Percentiles rank a stretch among this genome's conserved stretches.
phyloP scores from a whole-genome alignment of 2,888 invertebrate species.

The Leptopilina myrica region DNA sequence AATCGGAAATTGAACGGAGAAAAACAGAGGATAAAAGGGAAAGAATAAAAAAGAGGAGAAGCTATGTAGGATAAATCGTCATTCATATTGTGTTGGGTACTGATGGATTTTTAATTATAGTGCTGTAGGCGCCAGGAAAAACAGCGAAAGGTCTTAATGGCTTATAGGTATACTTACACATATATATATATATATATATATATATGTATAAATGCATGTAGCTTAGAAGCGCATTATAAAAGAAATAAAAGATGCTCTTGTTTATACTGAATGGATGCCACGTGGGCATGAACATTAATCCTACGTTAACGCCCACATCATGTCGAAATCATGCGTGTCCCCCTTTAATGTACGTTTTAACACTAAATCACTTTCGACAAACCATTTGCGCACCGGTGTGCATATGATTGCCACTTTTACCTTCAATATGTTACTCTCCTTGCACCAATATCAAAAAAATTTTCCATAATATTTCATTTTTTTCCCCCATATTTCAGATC shows the following conservation, averaged over 20 bases:
- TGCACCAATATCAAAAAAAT: too few relatives aligned
- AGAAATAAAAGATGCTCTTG: conserved; percentile 33
- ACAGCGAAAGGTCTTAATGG: conserved; percentile 20
- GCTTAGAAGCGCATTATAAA: neutral
- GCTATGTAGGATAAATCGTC: conserved; percentile 12
- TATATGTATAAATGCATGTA: neutral
- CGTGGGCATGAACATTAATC: conserved; percentile 36
- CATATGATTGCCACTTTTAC: neutral
- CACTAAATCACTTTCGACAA: conserved; percentile 38
- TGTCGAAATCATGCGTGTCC: conserved; percentile 39
- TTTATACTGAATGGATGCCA: conserved; percentile 32
- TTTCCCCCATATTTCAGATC: too few relatives aligned
- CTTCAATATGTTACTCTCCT: neutral
- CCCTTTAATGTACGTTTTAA: conserved; percentile 14
- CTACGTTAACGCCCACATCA: conserved; percentile 34
- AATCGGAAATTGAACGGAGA: conserved; percentile 10
- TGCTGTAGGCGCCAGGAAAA: conserved; percentile 33
- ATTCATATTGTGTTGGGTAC: neutral
- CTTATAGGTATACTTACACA: too few relatives aligned
- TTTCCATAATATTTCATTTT: too few relatives aligned
- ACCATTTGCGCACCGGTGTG: conserved; percentile 11
- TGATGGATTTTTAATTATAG: conserved; percentile 35
- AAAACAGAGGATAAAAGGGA: neutral
- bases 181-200: neutral
- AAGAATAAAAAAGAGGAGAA: neutral